A percentile compares a stretch with the other conserved stretches of the same genome.
phyloP scores from a whole-genome alignment of 1,140 invertebrate genomes.

The Drosophila lacertosa region DNA sequence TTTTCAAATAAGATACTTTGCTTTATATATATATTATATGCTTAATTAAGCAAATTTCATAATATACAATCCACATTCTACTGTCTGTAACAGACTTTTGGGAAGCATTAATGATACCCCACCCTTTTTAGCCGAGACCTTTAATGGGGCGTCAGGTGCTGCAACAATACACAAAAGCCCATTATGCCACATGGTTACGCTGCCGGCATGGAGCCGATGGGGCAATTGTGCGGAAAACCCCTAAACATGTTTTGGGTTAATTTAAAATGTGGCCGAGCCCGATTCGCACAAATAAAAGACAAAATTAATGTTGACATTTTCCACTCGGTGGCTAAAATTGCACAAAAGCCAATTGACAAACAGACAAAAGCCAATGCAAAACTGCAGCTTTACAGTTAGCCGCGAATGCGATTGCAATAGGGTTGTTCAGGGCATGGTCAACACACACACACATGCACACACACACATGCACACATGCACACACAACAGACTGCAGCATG shows the following conservation, averaged over 20 bases:
- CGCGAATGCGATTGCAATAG: neutral
- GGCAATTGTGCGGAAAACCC: slow-evolving; percentile 83
- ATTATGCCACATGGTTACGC: slow-evolving; percentile 58
- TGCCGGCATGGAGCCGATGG: slow-evolving; percentile 59
- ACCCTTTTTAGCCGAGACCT: neutral
- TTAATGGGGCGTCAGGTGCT: slow-evolving; percentile 65
- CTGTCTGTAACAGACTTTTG: slow-evolving; percentile 6
- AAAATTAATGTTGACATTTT: slow-evolving; percentile 83
- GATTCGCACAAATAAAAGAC: slow-evolving; percentile 62
- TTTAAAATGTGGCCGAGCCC: slow-evolving; percentile 79
- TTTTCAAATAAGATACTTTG: too few relatives aligned
- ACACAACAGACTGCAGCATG: too few relatives aligned
- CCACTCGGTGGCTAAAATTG: slow-evolving; percentile 76
- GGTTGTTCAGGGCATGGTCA: slow-evolving; percentile 37
- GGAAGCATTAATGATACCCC: neutral
- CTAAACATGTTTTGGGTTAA: slow-evolving; percentile 83
- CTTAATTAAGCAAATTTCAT: too few relatives aligned
- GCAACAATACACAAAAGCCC: slow-evolving; percentile 53
- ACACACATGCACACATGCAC: neutral
- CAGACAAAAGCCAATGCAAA: slow-evolving; percentile 41
- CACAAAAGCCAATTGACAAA: slow-evolving; percentile 49
- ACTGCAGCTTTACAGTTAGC: slow-evolving; percentile 25
- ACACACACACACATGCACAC: slow-evolving; percentile 1
- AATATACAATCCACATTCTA: too few relatives aligned
- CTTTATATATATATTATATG: too few relatives aligned